Base-by-base conservation (phyloP, 92 coral and sea anemone genomes). In the Epizoanthus ramosus region DNA sequence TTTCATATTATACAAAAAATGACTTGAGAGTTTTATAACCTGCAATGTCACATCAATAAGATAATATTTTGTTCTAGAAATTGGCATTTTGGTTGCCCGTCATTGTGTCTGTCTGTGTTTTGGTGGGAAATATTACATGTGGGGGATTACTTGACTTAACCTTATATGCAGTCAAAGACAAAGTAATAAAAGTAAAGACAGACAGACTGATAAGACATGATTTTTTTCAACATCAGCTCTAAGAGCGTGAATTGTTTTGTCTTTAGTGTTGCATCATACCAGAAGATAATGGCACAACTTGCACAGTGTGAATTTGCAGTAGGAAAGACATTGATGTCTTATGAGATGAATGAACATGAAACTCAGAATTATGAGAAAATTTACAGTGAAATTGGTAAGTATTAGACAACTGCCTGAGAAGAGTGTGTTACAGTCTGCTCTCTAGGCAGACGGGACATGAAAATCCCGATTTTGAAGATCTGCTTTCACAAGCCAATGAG, bases 281-380 rank as follows among this genome's bases (percentile, higher is more conserved):
- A 97, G 86, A 97, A 92, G 80, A 93, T 97, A 90, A 85, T 94
- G 37, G 88, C 94, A 21, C 92, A 92, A 70, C 85, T 97, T 15
- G 92, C 99, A 17, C 99, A 97, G 69, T 92, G 98, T 85, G 99
- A 97, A 54, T 93, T 92, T 86, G 94, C 97, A 25, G 89, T 89
- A 71, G 92, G 95, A 37, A 97, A 97, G 85, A 94, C 98, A 37
- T 87, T 89, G 45, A 87, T 86, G 73, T 94, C 94, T 13, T 89
- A 88, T 80, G 94, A 93, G 69, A 92, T 97, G 97, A 97, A 97
- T 85, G 97, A 97, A 72, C 90, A 88, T 60, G 99, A 97, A 82
- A 97, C 95, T 24, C 75, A 87, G 15, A 93, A 94, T 73, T 97
- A 97, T 81, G 95, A 94, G 85, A 97, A 89, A 83, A 89, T 86